phyloP scores from a whole-genome alignment of 2,797 vertebrate genomes.

The Nannoperca obscura region DNA sequence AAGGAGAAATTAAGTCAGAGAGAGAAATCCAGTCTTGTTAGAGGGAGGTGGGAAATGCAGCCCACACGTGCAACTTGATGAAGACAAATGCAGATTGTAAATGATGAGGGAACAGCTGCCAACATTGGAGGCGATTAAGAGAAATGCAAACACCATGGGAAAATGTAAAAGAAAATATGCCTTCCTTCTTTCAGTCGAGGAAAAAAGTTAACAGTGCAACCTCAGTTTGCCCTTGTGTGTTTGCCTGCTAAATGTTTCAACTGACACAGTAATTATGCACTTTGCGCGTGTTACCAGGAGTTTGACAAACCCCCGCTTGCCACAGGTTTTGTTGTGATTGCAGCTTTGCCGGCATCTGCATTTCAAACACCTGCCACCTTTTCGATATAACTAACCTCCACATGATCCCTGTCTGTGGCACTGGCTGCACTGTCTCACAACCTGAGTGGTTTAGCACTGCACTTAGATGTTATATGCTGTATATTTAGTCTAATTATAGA shows the following conservation, averaged over 20 bases:
- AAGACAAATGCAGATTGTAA: constrained; percentile 33
- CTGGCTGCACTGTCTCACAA: constrained; percentile 37
- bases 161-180: constrained; percentile 21
- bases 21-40: constrained; percentile 11
- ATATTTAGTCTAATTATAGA: constrained; percentile 59
- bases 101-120: constrained; percentile 9
- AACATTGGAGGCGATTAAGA: constrained; percentile 1
- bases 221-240: constrained; percentile 39
- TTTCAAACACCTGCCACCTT: constrained; percentile 72
- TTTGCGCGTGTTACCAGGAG: constrained; percentile 50
- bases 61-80: constrained; percentile 15
- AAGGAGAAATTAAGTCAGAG: constrained; percentile 12
- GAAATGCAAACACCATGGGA: constrained; percentile 10
- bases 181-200: constrained; percentile 4
- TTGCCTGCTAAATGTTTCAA: constrained; percentile 62
- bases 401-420: constrained; percentile 35
- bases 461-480: constrained; percentile 30
- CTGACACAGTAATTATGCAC: constrained; percentile 72
- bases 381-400: constrained; percentile 52
- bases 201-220: constrained; percentile 35
- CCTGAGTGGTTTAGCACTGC: constrained; percentile 45
- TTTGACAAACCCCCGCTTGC: constrained; percentile 53
- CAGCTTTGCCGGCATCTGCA: constrained; percentile 62
- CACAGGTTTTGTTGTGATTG: constrained; percentile 65
- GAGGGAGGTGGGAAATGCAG: constrained; percentile 5